Evolutionary conservation across 1,140 invertebrate species (phyloP).

Genomic region (Trinorchestia longiramus): DNA sequence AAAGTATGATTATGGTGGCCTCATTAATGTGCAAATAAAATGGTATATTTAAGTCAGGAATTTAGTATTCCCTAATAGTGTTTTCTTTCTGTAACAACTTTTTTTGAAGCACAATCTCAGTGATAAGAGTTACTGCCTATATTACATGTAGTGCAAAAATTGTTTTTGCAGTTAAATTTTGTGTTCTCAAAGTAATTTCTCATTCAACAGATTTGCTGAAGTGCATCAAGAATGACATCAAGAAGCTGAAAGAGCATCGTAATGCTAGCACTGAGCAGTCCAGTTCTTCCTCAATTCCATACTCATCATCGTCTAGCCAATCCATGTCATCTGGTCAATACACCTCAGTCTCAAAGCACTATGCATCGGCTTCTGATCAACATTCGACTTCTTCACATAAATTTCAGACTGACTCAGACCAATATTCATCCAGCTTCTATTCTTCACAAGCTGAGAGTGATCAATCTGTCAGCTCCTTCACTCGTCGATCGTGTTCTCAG

Average conservation of each 20-base stretch:
- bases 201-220: constrained; percentile 35
- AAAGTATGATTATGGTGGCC: too few species aligned
- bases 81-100: too few species aligned
- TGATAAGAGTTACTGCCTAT: too few species aligned
- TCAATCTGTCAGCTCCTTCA: neutral
- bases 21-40: too few species aligned
- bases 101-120: too few species aligned
- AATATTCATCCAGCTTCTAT: neutral
- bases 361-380: neutral
- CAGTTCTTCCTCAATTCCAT: neutral
- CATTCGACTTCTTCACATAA: neutral
- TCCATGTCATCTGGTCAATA: neutral
- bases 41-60: too few species aligned
- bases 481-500: neutral
- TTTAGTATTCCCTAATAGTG: too few species aligned
- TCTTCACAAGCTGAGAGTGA: neutral
- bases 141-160: too few species aligned
- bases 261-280: neutral
- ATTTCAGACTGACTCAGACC: neutral
- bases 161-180: too few species aligned
- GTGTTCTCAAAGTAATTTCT: neutral
- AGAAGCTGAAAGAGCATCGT: neutral
- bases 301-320: neutral
- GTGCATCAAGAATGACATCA: constrained; percentile 49
- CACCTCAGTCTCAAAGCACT: neutral